Evolutionary conservation across 2,113 vertebrate species (phyloP), one percentile per base, ranked within the genome.

Genomic region (Chrysemys picta): DNA sequence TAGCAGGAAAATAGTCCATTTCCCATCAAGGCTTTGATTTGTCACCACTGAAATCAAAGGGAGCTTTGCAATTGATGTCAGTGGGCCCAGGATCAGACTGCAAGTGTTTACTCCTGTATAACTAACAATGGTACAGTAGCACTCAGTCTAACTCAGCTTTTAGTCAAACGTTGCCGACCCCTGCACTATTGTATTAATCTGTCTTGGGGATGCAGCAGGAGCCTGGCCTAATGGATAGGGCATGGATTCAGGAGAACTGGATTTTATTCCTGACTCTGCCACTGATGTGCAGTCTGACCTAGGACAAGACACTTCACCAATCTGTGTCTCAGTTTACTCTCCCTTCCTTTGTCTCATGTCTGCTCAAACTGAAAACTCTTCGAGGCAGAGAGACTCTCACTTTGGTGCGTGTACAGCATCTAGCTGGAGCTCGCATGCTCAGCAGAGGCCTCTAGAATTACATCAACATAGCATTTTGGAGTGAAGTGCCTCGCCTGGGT

Each of bases 21-120:
- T 79, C 27, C 52, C 25, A 1, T 10, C 5, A 1, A 9, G 10
- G 12, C 35, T 69, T 45, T 52, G 24, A 49, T 54, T 81, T 8
- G 21, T 72, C 65, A 72, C 65, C n/a, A 72, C 14, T 38, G 57
- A 59, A 59, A 72, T 72, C 65, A n/a, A 19, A n/a, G 19, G 29
- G 35, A 38, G 65, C 65, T 72, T 72, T 72, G 65, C 65, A 35
- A n/a, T 72, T 35, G 35, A 72, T 13, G 17, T 72, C 35, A 72
- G 62, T 35, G 31, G 31, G 35, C 62, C 31, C 14, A 31, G 13
- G 29, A 65, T 59, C 3, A 3, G 14, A 85, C 4, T 10, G 29
- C 0, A 0, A 25, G 22, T 4, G 9, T 0, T 1, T 50, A 50
- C 69, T 3, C 31, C 1, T 29, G 0, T 29, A 19, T 31, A 16